Evolutionary conservation across 2,113 vertebrate species (phyloP).

Genomic region (Aleadryas rufinucha): DNA sequence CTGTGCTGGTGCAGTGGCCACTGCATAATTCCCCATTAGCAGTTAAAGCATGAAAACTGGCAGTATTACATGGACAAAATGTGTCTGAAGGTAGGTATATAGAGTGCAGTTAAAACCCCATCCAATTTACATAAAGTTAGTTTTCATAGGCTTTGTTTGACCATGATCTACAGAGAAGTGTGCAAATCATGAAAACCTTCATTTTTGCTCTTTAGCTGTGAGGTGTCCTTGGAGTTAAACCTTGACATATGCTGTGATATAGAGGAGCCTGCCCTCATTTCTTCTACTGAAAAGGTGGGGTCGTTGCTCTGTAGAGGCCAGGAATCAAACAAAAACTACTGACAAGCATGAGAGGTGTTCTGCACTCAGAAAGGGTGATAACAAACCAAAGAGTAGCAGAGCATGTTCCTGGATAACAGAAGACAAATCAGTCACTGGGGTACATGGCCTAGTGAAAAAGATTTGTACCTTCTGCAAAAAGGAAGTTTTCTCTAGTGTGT

Average conservation of each 20-base stretch:
- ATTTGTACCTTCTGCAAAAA: neutral
- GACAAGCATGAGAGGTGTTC: neutral
- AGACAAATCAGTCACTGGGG: fast-evolving
- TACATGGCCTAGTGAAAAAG: neutral
- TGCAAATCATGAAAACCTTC: neutral
- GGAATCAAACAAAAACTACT: neutral
- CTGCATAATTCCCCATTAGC: neutral
- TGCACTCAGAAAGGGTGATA: neutral
- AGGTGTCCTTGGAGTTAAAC: neutral
- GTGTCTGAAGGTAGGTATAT: neutral
- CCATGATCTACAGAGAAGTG: neutral
- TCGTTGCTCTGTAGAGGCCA: neutral
- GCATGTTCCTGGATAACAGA: neutral
- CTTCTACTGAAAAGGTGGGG: neutral
- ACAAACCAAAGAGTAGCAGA: neutral
- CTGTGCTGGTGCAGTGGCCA: neutral
- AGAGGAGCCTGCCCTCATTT: neutral
- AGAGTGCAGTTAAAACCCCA: neutral
- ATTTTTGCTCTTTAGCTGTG: neutral
- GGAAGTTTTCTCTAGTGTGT: neutral
- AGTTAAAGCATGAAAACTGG: neutral
- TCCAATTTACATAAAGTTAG: neutral
- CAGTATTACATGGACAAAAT: fast-evolving
- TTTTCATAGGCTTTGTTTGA: neutral
- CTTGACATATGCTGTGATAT: neutral